Conservation (phyloP, 2,888 invertebrate genomes). For the Drosophila helvetica region DNA sequence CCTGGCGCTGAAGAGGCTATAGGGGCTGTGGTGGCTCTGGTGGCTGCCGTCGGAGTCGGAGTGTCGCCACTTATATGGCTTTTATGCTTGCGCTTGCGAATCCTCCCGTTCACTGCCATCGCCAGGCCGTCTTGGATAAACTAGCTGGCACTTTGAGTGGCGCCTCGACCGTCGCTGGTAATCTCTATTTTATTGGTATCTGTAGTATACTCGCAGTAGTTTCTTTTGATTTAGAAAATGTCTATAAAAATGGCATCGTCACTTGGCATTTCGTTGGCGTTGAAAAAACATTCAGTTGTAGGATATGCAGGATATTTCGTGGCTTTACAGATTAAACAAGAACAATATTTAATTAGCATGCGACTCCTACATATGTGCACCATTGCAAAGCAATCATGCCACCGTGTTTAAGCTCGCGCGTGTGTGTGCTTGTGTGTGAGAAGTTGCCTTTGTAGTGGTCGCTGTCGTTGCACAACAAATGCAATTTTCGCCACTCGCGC, state of each 20-base stretch:
- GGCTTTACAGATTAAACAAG: slow-evolving; percentile 37
- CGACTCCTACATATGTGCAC: neutral
- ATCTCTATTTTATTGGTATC: slow-evolving; percentile 5
- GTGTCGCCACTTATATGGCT: slow-evolving; percentile 65
- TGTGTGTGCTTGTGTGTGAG: slow-evolving; percentile 3
- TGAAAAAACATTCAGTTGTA: slow-evolving; percentile 22
- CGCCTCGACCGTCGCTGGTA: slow-evolving; percentile 38
- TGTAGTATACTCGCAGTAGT: slow-evolving; percentile 9
- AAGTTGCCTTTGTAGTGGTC: slow-evolving; percentile 10
- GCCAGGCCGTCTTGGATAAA: slow-evolving; percentile 39
- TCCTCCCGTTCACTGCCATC: slow-evolving; percentile 60
- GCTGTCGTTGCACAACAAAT: slow-evolving; percentile 39
- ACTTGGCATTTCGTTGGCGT: slow-evolving; percentile 55
- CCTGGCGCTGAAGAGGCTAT: slow-evolving; percentile 9
- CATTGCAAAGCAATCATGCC: slow-evolving; percentile 7
- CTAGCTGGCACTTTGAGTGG: slow-evolving; percentile 53
- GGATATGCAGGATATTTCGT: slow-evolving; percentile 45
- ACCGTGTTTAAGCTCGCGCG: neutral
- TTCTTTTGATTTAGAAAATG: slow-evolving; percentile 60
- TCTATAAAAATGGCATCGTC: slow-evolving; percentile 70
- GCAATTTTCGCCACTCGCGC: slow-evolving; percentile 26
- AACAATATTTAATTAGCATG: slow-evolving; percentile 33
- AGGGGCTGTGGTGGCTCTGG: slow-evolving; percentile 17
- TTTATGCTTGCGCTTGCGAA: slow-evolving; percentile 70
- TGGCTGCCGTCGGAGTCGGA: slow-evolving; percentile 32